Percentiles rank a stretch among this genome's conserved stretches.
Evolutionary conservation across 2,113 vertebrate genomes (phyloP).

Genomic region (Cyrtonyx montezumae): DNA sequence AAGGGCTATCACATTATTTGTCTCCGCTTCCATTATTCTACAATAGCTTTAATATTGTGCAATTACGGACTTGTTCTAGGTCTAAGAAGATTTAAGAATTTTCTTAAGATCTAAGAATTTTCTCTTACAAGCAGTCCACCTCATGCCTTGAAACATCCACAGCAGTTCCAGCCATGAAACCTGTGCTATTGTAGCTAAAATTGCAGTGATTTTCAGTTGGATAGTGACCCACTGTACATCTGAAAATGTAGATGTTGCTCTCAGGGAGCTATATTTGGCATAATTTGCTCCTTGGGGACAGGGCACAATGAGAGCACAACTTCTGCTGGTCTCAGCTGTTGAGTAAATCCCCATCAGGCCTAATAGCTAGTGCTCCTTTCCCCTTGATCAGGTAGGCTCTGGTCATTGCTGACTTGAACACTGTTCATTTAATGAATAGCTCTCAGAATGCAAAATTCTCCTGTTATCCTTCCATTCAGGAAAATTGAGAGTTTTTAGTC

Average conservation of each 20-base stretch:
- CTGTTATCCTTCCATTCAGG: constrained; percentile 59
- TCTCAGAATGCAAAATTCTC: constrained; percentile 53
- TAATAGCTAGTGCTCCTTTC: constrained; percentile 24
- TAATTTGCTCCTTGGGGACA: constrained; percentile 12
- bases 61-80: constrained; percentile 19
- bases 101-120: too few species aligned
- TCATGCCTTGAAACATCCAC: background rate
- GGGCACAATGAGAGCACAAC: constrained; percentile 30
- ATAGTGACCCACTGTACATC: constrained; percentile 13
- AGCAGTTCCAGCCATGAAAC: background rate
- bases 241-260: constrained; percentile 16
- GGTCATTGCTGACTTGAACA: background rate
- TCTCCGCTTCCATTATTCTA: background rate
- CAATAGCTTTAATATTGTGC: background rate
- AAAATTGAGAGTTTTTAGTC: constrained; percentile 61
- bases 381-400: constrained; percentile 39
- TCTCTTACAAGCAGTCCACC: background rate
- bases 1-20: background rate
- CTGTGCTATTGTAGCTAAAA: background rate
- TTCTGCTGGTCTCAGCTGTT: constrained; percentile 36
- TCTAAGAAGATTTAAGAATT: too few species aligned
- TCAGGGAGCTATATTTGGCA: background rate
- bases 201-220: constrained; percentile 15
- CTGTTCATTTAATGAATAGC: constrained; percentile 51
- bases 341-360: constrained; percentile 3